These are phyloP conservation scores for Pseudotriccus pelzelni DNA, from an alignment of 2,797 vertebrate species.

Conservation along the genomic window DNA sequence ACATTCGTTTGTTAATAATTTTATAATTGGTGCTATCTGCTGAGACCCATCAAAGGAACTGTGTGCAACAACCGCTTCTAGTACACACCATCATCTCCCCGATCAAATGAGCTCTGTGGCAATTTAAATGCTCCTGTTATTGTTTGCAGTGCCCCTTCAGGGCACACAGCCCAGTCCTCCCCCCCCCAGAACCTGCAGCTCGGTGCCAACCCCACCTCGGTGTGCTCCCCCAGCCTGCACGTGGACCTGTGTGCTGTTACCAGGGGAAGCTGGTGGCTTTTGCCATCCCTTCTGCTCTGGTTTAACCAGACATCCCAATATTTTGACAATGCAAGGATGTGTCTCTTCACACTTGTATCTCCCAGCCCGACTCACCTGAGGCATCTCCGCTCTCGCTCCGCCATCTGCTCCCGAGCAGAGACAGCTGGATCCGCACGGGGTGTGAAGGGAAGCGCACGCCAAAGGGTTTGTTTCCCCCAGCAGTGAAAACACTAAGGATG, in stretches of 20 bases:
- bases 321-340: background rate
- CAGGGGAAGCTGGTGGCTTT: background rate
- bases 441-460: background rate
- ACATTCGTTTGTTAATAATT: slow-evolving; percentile 57
- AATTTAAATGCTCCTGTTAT: background rate
- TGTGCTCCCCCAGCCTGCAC: fast-evolving
- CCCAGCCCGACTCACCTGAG: slow-evolving; percentile 44
- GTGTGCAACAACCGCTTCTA: background rate
- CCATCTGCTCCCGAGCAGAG: slow-evolving; percentile 1
- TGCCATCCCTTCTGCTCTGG: background rate
- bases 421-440: background rate
- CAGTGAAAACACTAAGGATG: background rate
- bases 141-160: background rate
- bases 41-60: background rate
- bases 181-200: background rate
- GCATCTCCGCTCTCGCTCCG: background rate
- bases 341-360: background rate
- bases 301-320: background rate
- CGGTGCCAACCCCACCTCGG: fast-evolving
- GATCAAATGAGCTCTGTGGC: background rate
- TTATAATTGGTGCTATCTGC: slow-evolving; percentile 55
- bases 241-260: fast-evolving
- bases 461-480: background rate
- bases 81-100: background rate
- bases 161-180: background rate